These are phyloP conservation scores for Sialis fuliginosa DNA, from an alignment of 2,888 invertebrate genomes.

Conservation along the genomic window DNA sequence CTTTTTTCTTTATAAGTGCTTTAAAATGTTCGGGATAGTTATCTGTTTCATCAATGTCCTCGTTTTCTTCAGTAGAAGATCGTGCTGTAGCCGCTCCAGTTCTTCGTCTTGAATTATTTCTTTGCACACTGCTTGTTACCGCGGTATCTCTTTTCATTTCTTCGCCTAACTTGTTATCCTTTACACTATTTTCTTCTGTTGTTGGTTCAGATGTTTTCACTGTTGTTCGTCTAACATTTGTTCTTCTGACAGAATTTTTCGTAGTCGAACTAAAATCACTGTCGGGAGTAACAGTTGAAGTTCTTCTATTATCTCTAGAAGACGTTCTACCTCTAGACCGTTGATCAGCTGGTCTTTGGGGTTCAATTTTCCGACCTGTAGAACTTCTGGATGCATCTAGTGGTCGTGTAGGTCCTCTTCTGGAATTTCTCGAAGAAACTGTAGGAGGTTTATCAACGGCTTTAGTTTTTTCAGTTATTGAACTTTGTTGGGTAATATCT, in stretches of 20 bases:
- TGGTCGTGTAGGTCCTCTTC: neutral
- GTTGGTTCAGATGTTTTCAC: neutral
- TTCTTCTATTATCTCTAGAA: neutral
- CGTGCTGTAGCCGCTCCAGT: constrained; percentile 3
- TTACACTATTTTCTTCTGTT: constrained; percentile 9
- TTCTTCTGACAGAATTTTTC: neutral
- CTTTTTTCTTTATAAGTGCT: constrained; percentile 41
- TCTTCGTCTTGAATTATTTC: constrained; percentile 1
- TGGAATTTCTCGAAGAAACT: constrained; percentile 19
- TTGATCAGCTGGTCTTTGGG: neutral
- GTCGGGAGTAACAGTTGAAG: neutral
- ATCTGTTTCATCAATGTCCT: constrained; percentile 34
- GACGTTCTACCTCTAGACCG: neutral
- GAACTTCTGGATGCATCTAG: neutral
- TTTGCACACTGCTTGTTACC: constrained; percentile 1
- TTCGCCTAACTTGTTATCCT: constrained; percentile 8
- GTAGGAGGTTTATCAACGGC: constrained; percentile 12
- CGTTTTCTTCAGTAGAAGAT: constrained; percentile 7
- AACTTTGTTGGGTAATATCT: constrained; percentile 11
- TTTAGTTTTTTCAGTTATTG: constrained; percentile 15
- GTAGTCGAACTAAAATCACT: neutral
- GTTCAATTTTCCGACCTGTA: neutral
- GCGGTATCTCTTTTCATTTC: constrained; percentile 1
- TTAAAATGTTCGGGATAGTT: constrained; percentile 50
- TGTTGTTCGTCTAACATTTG: neutral